These are phyloP conservation scores for Oncorhynchus keta DNA, from an alignment of 2,113 vertebrate species.

Conservation along the genomic window DNA sequence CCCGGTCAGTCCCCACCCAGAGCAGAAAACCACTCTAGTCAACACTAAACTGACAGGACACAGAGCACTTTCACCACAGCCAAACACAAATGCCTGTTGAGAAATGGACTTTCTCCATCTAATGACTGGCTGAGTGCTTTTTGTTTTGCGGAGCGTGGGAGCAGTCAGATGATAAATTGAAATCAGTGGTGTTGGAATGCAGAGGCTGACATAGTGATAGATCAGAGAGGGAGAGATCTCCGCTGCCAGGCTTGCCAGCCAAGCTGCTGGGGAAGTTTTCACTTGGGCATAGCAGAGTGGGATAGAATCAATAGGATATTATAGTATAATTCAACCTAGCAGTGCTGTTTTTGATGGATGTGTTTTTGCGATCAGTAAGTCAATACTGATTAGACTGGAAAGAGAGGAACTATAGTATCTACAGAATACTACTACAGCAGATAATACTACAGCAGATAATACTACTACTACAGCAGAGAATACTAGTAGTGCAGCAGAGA, in stretches of 20 bases:
- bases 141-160: constrained; percentile 19
- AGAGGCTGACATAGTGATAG: constrained; percentile 26
- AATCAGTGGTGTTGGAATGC: constrained; percentile 20
- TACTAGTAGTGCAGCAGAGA: no score
- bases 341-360: no score
- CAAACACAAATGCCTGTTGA: not conserved
- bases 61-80: not conserved
- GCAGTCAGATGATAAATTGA: constrained; percentile 17
- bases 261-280: not conserved
- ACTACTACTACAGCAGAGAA: not conserved
- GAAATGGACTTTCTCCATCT: not conserved
- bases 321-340: not conserved
- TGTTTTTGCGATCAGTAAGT: no score
- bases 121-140: constrained; percentile 11
- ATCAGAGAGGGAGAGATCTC: constrained; percentile 1
- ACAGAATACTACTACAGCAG: no score
- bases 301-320: not conserved
- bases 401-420: no score
- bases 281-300: not conserved
- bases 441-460: no score
- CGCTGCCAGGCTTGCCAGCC: not conserved
- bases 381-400: no score
- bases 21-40: not conserved
- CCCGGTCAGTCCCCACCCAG: not conserved
- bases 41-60: not conserved